Percentiles rank a stretch among this genome's conserved stretches.
Evolutionary conservation across 2,888 invertebrate genomes (phyloP).

Genomic region (Molorchus minor): DNA sequence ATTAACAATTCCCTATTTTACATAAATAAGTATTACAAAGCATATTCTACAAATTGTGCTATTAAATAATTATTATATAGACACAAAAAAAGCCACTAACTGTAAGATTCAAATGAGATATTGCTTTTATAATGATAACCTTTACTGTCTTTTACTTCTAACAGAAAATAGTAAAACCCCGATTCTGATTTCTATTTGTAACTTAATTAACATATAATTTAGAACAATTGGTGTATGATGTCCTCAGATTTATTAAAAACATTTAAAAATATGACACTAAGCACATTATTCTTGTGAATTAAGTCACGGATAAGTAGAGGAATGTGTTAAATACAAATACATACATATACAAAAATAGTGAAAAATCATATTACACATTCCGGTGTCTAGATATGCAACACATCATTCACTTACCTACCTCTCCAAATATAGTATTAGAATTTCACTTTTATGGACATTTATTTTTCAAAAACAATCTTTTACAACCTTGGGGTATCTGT

Average conservation of each 20-base stretch:
- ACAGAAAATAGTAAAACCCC: neutral
- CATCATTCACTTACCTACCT: too few relatives aligned
- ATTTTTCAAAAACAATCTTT: too few relatives aligned
- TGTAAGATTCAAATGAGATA: constrained; percentile 20
- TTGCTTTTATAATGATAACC: constrained; percentile 23
- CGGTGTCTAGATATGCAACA: too few relatives aligned
- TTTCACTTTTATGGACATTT: too few relatives aligned
- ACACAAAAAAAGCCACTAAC: constrained; percentile 23
- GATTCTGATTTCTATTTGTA: constrained; percentile 18
- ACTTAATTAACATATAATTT: constrained; percentile 11
- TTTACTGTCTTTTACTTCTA: constrained; percentile 8
- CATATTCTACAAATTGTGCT: constrained; percentile 27
- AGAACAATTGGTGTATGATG: too few relatives aligned
- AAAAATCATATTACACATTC: too few relatives aligned
- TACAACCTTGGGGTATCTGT: too few relatives aligned
- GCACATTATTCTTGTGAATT: neutral
- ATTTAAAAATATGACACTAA: neutral
- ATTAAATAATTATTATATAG: constrained; percentile 19
- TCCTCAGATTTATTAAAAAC: constrained; percentile 11
- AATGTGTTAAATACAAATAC: too few relatives aligned
- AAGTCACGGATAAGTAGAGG: neutral
- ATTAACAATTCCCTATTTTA: constrained; percentile 29
- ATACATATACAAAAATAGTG: too few relatives aligned
- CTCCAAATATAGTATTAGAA: too few relatives aligned
- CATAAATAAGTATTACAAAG: constrained; percentile 22